Percentiles rank a stretch among this genome's conserved stretches.
Evolutionary conservation across 2,888 invertebrate genomes (phyloP).

Genomic region (Eurytoma californica): DNA sequence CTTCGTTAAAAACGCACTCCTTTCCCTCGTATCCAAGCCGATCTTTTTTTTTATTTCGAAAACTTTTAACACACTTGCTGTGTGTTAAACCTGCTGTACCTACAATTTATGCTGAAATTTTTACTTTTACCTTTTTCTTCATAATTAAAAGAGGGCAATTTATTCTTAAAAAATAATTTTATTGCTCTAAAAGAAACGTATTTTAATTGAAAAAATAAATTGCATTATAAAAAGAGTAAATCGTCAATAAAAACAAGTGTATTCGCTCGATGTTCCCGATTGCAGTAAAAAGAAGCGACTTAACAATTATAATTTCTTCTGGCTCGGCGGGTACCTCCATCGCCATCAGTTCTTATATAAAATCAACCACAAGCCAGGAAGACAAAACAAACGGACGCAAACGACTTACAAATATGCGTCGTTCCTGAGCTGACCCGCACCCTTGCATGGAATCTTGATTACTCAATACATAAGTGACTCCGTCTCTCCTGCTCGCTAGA

Average conservation of each 20-base stretch:
- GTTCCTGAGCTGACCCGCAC: slow-evolving; percentile 21
- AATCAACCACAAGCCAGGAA: slow-evolving; percentile 66
- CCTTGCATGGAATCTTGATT: slow-evolving; percentile 68
- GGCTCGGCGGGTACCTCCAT: slow-evolving; percentile 63
- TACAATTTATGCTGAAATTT: neutral
- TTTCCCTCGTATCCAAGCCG: slow-evolving; percentile 2
- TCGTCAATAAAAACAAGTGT: too few species aligned
- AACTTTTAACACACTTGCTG: neutral
- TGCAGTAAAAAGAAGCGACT: too few species aligned
- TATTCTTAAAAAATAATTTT: too few species aligned
- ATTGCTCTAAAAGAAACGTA: too few species aligned
- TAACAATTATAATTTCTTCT: slow-evolving; percentile 32
- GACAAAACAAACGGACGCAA: slow-evolving; percentile 68
- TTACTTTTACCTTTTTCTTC: too few species aligned
- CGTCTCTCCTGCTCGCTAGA: neutral
- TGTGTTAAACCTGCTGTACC: too few species aligned
- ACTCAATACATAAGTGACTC: slow-evolving; percentile 67
- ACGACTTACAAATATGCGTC: slow-evolving; percentile 64
- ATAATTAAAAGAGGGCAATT: too few species aligned
- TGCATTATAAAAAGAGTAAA: neutral
- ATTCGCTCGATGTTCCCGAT: too few species aligned
- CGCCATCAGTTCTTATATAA: slow-evolving; percentile 68
- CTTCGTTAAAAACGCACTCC: slow-evolving; percentile 50
- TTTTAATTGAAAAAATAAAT: too few species aligned
- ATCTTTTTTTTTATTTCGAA: neutral